phyloP scores from a whole-genome alignment of 2,888 invertebrate genomes.

The Nebria brevicollis region DNA sequence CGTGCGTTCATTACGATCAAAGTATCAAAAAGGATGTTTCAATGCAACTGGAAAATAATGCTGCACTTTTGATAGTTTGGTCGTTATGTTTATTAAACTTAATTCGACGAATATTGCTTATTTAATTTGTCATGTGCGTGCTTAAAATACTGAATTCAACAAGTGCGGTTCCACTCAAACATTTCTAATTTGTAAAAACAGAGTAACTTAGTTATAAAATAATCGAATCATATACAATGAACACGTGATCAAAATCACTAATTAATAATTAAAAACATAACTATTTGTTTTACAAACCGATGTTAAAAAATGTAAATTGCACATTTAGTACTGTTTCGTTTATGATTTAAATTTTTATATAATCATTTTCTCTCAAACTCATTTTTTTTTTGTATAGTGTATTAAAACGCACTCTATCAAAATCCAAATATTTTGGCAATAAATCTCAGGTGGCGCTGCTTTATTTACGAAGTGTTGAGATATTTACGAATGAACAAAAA shows the following conservation, averaged over 20 bases:
- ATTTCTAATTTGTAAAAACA: constrained; percentile 42
- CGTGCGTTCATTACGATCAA: neutral
- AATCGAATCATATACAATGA: constrained; percentile 9
- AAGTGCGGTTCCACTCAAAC: constrained; percentile 39
- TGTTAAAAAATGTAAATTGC: constrained; percentile 37
- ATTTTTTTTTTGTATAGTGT: constrained; percentile 39
- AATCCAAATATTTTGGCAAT: constrained; percentile 47
- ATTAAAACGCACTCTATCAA: constrained; percentile 47
- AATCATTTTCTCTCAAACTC: constrained; percentile 17
- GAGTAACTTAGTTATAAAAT: constrained; percentile 36
- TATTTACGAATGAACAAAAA: constrained; percentile 41
- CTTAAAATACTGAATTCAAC: constrained; percentile 46
- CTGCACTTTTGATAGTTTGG: neutral
- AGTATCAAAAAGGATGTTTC: neutral
- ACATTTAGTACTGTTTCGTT: constrained; percentile 39
- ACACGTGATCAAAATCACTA: constrained; percentile 43
- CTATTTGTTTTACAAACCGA: constrained; percentile 44
- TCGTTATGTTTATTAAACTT: neutral
- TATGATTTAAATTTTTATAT: constrained; percentile 19
- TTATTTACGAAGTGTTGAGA: constrained; percentile 45
- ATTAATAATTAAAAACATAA: constrained; percentile 24
- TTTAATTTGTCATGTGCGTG: constrained; percentile 34
- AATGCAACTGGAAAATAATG: neutral
- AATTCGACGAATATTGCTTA: constrained; percentile 30
- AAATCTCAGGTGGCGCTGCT: constrained; percentile 43